Percentiles rank a stretch among this genome's conserved stretches.
These are phyloP conservation scores for Gymnothorax javanicus DNA, from an alignment of 2,797 vertebrate genomes.

Conservation along the genomic window DNA sequence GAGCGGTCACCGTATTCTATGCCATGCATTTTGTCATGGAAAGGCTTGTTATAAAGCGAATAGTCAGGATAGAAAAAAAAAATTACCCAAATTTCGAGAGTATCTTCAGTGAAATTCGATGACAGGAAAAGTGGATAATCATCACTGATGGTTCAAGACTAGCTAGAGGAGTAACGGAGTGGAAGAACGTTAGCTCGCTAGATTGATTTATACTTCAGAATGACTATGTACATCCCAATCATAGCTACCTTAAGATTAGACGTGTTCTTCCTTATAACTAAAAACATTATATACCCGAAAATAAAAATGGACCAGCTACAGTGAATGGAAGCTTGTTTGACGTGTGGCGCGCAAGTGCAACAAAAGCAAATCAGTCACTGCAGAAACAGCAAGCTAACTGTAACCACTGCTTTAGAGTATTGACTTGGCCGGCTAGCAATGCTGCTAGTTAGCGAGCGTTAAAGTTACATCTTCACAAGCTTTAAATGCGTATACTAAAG, in stretches of 20 bases:
- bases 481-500: not conserved
- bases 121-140: not conserved
- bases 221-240: not conserved
- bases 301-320: not conserved
- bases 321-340: not conserved
- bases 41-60: not conserved
- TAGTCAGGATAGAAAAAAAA: not conserved
- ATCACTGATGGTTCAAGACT: constrained; percentile 1
- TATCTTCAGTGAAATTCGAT: not conserved
- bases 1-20: not conserved
- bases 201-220: not conserved
- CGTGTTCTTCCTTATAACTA: not conserved
- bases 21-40: not conserved
- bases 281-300: not conserved
- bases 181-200: not conserved
- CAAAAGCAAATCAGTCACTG: constrained; percentile 2
- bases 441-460: not conserved
- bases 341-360: not conserved
- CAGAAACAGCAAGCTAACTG: not conserved
- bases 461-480: not conserved
- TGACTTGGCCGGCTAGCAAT: not conserved
- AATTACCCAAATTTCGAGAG: not conserved
- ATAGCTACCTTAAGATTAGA: not conserved
- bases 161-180: not conserved
- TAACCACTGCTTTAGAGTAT: not conserved